Evolutionary conservation across 2,113 vertebrate species (phyloP), one percentile per base, ranked within the genome.

Genomic region (Typhlomys cinereus): DNA sequence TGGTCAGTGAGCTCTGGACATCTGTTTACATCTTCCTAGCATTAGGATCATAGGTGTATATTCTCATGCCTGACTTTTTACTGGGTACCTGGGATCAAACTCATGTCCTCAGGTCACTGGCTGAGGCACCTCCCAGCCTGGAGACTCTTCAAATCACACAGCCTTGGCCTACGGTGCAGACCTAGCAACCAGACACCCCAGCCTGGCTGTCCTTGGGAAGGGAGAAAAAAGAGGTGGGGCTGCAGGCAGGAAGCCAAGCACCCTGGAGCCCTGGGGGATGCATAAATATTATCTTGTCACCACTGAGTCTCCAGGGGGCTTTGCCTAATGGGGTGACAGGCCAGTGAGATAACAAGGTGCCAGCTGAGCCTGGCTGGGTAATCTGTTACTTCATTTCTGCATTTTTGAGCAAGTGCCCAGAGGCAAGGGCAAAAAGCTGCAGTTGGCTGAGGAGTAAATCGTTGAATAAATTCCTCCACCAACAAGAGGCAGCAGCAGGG

Each of bases 351-450:
- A 92, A 92, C 44, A 89, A 93, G 92, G 89, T n/a, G 94, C 81
- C 94, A 92, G 90, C 46, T 82, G 71, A 34, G 70, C 48, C 82
- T 7, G 1, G 64, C 95, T 93, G 74, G 93, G 86, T 94, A 82
- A 96, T 92, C 90, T 96, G 94, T 92, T 94, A 91, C 46, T 95
- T 92, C 94, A 91, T 94, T 93, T 95, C 89, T 88, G 86, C 1
- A 1, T 89, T 95, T 95, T 92, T 96, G 96, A 96, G 96, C 91
- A 92, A 82, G 84, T 48, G 95, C 90, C 96, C 96, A 92, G 95
- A 95, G 94, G 93, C 78, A 74, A 90, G 21, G 76, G 81, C 92
- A 61, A 39, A n/a, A 39, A 92, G 86, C 90, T 93, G 81, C 39
- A 93, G 90, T 89, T 83, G 81, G 89, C 92, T 93, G 80, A 69